Percentiles rank a stretch among this genome's conserved stretches.
Conservation (phyloP, 2,888 invertebrate species). For the Leucoptera coffeella region DNA sequence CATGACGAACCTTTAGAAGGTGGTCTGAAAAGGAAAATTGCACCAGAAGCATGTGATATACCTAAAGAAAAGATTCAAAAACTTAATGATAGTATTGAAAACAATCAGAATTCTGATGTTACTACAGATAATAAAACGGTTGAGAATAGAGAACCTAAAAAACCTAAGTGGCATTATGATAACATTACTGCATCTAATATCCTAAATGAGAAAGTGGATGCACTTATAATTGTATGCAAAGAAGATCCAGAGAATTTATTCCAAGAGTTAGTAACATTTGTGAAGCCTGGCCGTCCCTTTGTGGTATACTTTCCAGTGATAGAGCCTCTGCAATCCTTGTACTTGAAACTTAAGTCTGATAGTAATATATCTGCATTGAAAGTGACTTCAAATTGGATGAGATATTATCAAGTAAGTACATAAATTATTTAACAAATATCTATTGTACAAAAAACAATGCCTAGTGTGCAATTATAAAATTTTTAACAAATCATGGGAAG, state of each 20-base stretch:
- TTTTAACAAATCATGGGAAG: too few relatives aligned
- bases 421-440: too few relatives aligned
- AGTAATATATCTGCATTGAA: constrained; percentile 68
- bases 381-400: constrained; percentile 80
- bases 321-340: constrained; percentile 82
- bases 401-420: constrained; percentile 78
- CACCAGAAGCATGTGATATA: too few relatives aligned
- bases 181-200: constrained; percentile 60
- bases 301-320: constrained; percentile 76
- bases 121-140: constrained; percentile 11
- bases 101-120: constrained; percentile 2
- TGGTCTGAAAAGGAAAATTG: constrained; percentile 8
- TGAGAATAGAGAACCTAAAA: constrained; percentile 23
- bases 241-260: constrained; percentile 82
- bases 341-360: constrained; percentile 66
- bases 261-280: constrained; percentile 65
- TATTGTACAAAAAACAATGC: too few relatives aligned
- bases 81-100: background rate
- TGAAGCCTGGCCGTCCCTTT: constrained; percentile 77
- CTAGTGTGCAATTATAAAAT: too few relatives aligned
- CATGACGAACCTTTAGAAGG: constrained; percentile 9
- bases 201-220: constrained; percentile 62
- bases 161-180: constrained; percentile 63
- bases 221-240: constrained; percentile 71
- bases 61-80: too few relatives aligned